These are phyloP conservation scores for Cistogaster globosa DNA, from an alignment of 2,888 invertebrate species.

Conservation along the genomic window DNA sequence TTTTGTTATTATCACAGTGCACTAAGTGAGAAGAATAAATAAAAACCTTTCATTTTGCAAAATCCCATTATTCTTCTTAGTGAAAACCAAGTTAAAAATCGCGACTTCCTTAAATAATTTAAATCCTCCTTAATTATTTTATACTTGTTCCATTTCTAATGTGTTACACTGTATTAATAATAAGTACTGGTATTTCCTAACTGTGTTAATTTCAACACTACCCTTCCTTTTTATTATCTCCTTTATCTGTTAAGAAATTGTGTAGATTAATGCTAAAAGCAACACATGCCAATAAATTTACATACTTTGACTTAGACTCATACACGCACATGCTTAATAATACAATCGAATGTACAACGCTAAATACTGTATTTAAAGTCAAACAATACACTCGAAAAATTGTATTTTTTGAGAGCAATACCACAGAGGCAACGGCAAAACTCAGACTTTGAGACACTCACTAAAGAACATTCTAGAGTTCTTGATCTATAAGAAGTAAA, in stretches of 20 bases:
- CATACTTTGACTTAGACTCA: not conserved
- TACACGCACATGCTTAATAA: not conserved
- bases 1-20: no score
- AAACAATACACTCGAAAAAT: conserved; percentile 37
- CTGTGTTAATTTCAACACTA: conserved; percentile 55
- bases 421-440: no score
- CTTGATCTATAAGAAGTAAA: no score
- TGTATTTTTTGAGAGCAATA: no score
- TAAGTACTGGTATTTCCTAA: conserved; percentile 35
- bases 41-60: no score
- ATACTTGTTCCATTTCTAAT: not conserved
- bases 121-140: not conserved
- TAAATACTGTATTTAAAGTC: not conserved
- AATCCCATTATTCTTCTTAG: no score
- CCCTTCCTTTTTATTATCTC: conserved; percentile 4
- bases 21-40: no score
- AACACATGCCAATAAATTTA: conserved; percentile 30
- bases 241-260: conserved; percentile 36
- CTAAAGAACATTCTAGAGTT: no score
- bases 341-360: no score
- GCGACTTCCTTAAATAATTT: no score
- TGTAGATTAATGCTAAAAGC: conserved; percentile 46
- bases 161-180: not conserved
- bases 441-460: no score
- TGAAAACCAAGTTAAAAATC: no score